Base-by-base conservation (phyloP, 2,888 invertebrate genomes). In the Megalurothrips usitatus region DNA sequence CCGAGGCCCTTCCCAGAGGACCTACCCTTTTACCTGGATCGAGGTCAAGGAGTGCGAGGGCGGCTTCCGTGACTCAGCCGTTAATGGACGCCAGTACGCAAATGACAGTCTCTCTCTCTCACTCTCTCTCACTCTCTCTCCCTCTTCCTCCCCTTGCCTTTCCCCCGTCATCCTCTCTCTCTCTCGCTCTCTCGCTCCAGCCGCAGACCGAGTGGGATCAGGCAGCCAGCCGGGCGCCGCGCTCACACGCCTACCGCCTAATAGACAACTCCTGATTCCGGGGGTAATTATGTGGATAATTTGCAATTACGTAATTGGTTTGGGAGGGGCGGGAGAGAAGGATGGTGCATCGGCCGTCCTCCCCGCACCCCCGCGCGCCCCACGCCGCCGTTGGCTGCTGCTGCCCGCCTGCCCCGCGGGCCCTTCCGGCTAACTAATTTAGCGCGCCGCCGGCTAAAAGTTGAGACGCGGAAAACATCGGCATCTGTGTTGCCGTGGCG, bases 251-350 rank as follows among this genome's bases (percentile, higher is more conserved):
- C 58, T 17, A n/a, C 58, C 23, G 26, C 23, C 68, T 75, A 75
- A 75, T 75, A 75, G 68, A 23, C 68, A 75, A 75, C 68, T 43
- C 2, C 34, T 75, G 68, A 75, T 75, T 75, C 68, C 23, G 23
- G 9, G 23, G 68, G 68, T 75, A 75, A 75, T 75, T 75, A 75
- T 26, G 68, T 75, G 68, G 68, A 75, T 75, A 75, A 75, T 75
- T 75, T 75, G 68, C 68, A 75, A 75, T 75, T 75, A 75, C 68
- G 68, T 75, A 26, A 75, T 75, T 75, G 68, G 68, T 26, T 75
- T 75, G 68, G 68, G 68, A 26, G 2, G 3, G 68, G 0, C 9
- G 68, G 8, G 68, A n/a, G 19, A 68, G 34, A 8, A 11, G 68
- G 68, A 23, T 0, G 68, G 68, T 9, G 68, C 68, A 26, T 23